phyloP scores from a whole-genome alignment of 2,888 invertebrate genomes.

The Ditula angustiorana region DNA sequence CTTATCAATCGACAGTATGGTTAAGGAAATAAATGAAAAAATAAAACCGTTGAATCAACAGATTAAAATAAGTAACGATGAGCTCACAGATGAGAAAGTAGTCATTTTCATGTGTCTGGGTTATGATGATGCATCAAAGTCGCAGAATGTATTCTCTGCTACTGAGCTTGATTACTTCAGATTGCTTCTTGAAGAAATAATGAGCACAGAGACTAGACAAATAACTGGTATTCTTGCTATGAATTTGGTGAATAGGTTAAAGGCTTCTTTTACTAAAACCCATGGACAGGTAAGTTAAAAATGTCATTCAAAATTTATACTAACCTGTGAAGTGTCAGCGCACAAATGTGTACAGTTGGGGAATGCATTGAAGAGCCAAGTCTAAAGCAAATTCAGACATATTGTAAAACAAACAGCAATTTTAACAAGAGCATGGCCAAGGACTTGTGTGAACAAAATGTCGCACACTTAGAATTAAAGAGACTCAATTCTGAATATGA shows the following conservation, averaged over 20 bases:
- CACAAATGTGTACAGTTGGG: too few relatives aligned
- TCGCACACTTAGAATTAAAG: too few relatives aligned
- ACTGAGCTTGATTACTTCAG: slow-evolving; percentile 75
- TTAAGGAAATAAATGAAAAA: slow-evolving; percentile 68
- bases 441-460: too few relatives aligned
- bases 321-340: too few relatives aligned
- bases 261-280: slow-evolving; percentile 66
- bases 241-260: slow-evolving; percentile 70
- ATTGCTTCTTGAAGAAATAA: slow-evolving; percentile 71
- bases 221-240: slow-evolving; percentile 70
- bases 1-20: slow-evolving; percentile 55
- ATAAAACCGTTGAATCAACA: slow-evolving; percentile 68
- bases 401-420: too few relatives aligned
- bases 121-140: slow-evolving; percentile 70
- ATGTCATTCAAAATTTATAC: too few relatives aligned
- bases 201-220: slow-evolving; percentile 70
- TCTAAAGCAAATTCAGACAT: too few relatives aligned
- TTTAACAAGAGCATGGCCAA: too few relatives aligned
- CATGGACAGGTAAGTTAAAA: slow-evolving; percentile 70
- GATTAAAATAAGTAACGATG: slow-evolving; percentile 71
- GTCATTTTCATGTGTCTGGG: slow-evolving; percentile 70
- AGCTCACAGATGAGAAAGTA: slow-evolving; percentile 67
- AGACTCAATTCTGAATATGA: too few relatives aligned
- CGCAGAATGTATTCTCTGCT: slow-evolving; percentile 69
- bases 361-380: too few relatives aligned